Evolutionary conservation across 2,113 vertebrate species (phyloP), one percentile per base, ranked within the genome.

Genomic region (Salminus brasiliensis): DNA sequence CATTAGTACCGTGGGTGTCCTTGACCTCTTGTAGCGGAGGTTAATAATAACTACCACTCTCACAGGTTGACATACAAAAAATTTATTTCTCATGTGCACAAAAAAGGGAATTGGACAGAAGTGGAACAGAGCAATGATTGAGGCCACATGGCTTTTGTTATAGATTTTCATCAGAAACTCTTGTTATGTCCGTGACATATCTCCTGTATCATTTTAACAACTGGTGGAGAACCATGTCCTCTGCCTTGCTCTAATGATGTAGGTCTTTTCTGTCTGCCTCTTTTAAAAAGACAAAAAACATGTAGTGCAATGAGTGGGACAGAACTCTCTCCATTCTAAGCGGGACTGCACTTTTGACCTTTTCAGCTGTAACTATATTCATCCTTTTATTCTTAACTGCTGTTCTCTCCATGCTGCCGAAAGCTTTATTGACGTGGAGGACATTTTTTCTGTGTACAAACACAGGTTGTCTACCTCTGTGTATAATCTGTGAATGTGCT

Each of bases 21-120:
- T 88, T 89, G 87, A 85, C 87, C 87, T 75, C 80, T 88, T 84
- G 84, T 79, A 87, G 45, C 49, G 72, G 85, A n/a, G 83, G 85
- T 89, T 89, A 89, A 91, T 87, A 88, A 91, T 86, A 88, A 92
- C 82, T 71, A 85, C 87, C 70, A 74, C 79, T 91, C 91, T 89
- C 87, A 85, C 83, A 81, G 87, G 88, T 88, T 93, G 92, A 93
- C 93, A 93, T 95, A 95, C 88, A 90, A 93, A 95, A 94, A 95
- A 66, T 93, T 95, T 95, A 95, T 96, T 96, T 94, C 86, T 94
- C 88, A 95, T 95, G 94, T 94, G 93, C 93, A 94, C 92, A 92
- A 90, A 89, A 88, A 88, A 87, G 91, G 88, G 86, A 93, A 85
- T 92, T 88, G 85, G 94, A 94, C 91, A 92, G 87, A 95, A 93